These are phyloP conservation scores for Carposina sasakii DNA, from an alignment of 1,140 invertebrate species.

Conservation along the genomic window DNA sequence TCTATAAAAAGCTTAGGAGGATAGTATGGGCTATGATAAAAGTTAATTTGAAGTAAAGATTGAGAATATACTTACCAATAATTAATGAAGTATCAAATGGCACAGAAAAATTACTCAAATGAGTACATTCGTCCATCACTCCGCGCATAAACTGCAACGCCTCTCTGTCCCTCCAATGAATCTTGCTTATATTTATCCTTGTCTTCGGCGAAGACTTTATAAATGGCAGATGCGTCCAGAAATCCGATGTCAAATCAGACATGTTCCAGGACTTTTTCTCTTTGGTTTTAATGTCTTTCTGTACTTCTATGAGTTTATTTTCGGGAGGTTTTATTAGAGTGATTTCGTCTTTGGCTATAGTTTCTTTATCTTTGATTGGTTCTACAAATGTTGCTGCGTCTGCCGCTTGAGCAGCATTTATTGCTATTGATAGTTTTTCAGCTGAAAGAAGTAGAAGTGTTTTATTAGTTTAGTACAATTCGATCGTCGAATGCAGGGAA, in stretches of 20 bases:
- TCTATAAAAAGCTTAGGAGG: too few species aligned
- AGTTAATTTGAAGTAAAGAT: background rate
- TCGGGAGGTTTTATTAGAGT: background rate
- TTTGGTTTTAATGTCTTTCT: constrained; percentile 20
- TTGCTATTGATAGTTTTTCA: too few species aligned
- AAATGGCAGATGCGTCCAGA: constrained; percentile 58
- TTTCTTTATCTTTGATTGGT: constrained; percentile 5
- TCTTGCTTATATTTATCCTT: constrained; percentile 73
- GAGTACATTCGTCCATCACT: constrained; percentile 99
- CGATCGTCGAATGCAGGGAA: too few species aligned
- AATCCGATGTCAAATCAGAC: constrained; percentile 52
- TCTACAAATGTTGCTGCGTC: background rate
- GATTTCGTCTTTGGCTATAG: constrained; percentile 15
- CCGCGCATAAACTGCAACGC: constrained; percentile 96
- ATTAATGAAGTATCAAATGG: constrained; percentile 90
- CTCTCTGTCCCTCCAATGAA: constrained; percentile 79
- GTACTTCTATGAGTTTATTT: background rate
- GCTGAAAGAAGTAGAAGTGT: too few species aligned
- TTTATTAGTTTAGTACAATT: too few species aligned
- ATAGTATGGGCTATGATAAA: too few species aligned
- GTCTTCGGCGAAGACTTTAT: constrained; percentile 42
- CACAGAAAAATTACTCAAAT: constrained; percentile 92
- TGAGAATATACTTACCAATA: constrained; percentile 70
- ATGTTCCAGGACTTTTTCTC: constrained; percentile 51
- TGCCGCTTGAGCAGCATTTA: too few species aligned